Percentiles rank a stretch among this genome's conserved stretches.
Conservation (phyloP, 2,888 invertebrate species). For the Lucinisca nassula region DNA sequence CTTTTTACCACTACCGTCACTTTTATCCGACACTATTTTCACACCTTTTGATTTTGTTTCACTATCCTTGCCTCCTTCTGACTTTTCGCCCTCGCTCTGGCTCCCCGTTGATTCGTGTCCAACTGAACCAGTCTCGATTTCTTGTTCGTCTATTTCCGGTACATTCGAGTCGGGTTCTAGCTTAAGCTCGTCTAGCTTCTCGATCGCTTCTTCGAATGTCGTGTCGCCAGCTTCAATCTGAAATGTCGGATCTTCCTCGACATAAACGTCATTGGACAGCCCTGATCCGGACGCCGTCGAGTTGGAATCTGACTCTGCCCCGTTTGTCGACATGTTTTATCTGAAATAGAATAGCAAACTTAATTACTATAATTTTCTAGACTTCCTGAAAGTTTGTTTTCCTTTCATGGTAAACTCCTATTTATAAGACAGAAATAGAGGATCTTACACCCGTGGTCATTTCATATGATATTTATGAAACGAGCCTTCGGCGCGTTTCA, state of each 20-base stretch:
- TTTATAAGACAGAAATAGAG: no score
- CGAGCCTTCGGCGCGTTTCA: no score
- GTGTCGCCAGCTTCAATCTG: constrained; percentile 48
- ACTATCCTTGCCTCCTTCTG: constrained; percentile 17
- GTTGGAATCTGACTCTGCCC: constrained; percentile 41
- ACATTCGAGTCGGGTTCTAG: constrained; percentile 70
- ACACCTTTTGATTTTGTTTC: constrained; percentile 38
- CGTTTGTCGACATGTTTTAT: background rate
- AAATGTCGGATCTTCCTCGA: constrained; percentile 59
- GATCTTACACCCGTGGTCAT: no score
- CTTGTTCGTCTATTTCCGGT: constrained; percentile 53
- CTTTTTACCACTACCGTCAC: constrained; percentile 52
- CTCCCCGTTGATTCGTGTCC: constrained; percentile 61
- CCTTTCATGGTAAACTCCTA: no score
- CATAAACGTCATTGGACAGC: constrained; percentile 47
- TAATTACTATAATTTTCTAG: no score
- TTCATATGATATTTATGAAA: no score
- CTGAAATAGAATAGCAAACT: background rate
- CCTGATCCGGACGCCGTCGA: constrained; percentile 66
- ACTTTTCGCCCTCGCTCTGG: constrained; percentile 3
- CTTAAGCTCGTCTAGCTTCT: constrained; percentile 69
- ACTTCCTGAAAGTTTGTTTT: no score
- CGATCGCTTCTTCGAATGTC: constrained; percentile 69
- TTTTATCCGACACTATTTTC: constrained; percentile 40
- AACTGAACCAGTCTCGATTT: constrained; percentile 57